Percentiles rank a stretch among this genome's conserved stretches.
These are phyloP conservation scores for Coendou prehensilis DNA, from an alignment of 2,797 vertebrate species.

Conservation along the genomic window DNA sequence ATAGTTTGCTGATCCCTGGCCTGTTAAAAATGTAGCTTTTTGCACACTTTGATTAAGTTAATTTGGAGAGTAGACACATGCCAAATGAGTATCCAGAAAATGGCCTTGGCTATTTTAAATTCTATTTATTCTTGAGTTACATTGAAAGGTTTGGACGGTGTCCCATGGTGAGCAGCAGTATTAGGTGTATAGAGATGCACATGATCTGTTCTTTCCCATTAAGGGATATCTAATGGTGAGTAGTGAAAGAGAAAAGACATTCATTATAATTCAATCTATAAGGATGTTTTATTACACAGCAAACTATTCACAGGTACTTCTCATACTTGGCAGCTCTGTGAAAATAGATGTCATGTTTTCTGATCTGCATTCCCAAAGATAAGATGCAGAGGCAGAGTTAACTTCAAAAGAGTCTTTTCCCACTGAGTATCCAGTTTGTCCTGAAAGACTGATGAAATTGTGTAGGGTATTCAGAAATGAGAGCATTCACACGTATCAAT, in stretches of 20 bases:
- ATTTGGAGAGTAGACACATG: background rate
- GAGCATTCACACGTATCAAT: background rate
- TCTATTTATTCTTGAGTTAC: background rate
- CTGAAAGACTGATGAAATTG: background rate
- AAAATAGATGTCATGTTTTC: background rate
- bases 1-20: background rate
- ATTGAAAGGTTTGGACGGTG: background rate
- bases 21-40: background rate
- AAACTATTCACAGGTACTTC: background rate
- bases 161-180: background rate
- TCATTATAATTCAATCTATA: background rate
- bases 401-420: background rate
- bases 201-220: background rate
- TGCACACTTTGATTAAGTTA: background rate
- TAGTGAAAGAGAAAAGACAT: background rate
- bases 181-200: background rate
- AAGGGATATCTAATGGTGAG: background rate
- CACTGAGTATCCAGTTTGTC: background rate
- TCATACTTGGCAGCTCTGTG: background rate
- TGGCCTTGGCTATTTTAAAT: slow-evolving; percentile 19
- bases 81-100: slow-evolving; percentile 23
- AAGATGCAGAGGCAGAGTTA: background rate
- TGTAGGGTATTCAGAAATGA: background rate
- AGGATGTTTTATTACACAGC: background rate
- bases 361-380: background rate